Evolutionary conservation across 2,113 vertebrate genomes (phyloP).

Genomic region (Otis tarda): DNA sequence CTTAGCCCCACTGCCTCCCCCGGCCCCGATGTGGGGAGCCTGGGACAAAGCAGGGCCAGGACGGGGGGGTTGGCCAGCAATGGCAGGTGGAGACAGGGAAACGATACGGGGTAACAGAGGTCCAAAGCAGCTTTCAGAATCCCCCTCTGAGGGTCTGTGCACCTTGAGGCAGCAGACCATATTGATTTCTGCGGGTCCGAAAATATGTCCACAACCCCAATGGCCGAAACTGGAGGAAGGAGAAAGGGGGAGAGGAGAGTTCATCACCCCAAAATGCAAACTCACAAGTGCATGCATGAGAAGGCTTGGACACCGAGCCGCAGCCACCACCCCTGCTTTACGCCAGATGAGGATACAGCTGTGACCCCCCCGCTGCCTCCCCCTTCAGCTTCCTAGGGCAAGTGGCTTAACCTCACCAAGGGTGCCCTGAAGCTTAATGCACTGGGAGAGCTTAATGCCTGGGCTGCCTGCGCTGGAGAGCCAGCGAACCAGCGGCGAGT

Average conservation of each 20-base stretch:
- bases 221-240: background rate
- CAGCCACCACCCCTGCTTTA: background rate
- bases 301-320: background rate
- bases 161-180: background rate
- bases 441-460: background rate
- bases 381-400: background rate
- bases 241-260: background rate
- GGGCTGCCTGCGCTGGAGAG: too few species aligned
- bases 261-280: background rate
- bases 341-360: background rate
- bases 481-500: background rate
- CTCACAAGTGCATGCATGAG: accelerated
- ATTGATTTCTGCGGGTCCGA: background rate
- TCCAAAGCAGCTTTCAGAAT: background rate
- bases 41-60: background rate
- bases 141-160: background rate
- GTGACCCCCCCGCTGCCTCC: accelerated
- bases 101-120: accelerated
- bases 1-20: background rate
- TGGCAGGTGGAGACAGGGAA: background rate
- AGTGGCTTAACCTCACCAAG: background rate
- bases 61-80: background rate
- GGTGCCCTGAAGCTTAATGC: background rate
- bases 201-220: background rate
- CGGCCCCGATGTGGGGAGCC: background rate